These are phyloP conservation scores for Drosophila sturtevanti DNA, from an alignment of 1,140 invertebrate genomes.

Conservation along the genomic window DNA sequence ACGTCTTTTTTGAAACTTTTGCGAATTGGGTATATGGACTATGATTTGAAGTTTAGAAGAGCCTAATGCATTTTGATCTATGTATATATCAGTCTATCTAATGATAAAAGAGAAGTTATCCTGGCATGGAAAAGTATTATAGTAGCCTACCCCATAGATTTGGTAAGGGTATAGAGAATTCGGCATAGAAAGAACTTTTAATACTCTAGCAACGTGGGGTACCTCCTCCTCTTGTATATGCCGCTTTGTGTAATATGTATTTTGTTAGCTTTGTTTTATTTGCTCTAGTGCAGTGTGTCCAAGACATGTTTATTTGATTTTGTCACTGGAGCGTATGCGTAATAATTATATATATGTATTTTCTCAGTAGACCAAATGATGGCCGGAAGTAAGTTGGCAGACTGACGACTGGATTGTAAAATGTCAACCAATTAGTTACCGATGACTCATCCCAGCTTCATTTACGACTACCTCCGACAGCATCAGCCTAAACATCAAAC, in stretches of 20 bases:
- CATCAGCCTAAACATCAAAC: constrained; percentile 2
- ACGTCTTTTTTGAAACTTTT: constrained; percentile 50
- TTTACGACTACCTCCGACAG: constrained; percentile 2
- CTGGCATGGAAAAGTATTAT: too few species aligned
- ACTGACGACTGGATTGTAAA: constrained; percentile 29
- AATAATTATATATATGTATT: constrained; percentile 27
- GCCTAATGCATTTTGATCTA: too few species aligned
- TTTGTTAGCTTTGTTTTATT: constrained; percentile 37
- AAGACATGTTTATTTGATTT: constrained; percentile 45
- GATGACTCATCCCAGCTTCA: constrained; percentile 5
- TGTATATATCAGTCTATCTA: too few species aligned
- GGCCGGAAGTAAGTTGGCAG: constrained; percentile 34
- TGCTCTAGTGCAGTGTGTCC: constrained; percentile 30
- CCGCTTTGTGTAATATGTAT: constrained; percentile 1
- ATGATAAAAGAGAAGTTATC: too few species aligned
- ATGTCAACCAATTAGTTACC: constrained; percentile 41
- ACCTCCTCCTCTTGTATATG: too few species aligned
- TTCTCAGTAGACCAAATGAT: constrained; percentile 14
- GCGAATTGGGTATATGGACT: not conserved
- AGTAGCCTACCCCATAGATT: too few species aligned
- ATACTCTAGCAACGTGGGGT: not conserved
- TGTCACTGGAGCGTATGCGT: constrained; percentile 57
- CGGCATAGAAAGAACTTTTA: too few species aligned
- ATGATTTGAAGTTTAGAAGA: not conserved
- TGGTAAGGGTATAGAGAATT: too few species aligned